A percentile compares a stretch with the other conserved stretches of the same genome.
Conservation (phyloP, 2,113 vertebrate genomes). For the Peucedramus taeniatus region DNA sequence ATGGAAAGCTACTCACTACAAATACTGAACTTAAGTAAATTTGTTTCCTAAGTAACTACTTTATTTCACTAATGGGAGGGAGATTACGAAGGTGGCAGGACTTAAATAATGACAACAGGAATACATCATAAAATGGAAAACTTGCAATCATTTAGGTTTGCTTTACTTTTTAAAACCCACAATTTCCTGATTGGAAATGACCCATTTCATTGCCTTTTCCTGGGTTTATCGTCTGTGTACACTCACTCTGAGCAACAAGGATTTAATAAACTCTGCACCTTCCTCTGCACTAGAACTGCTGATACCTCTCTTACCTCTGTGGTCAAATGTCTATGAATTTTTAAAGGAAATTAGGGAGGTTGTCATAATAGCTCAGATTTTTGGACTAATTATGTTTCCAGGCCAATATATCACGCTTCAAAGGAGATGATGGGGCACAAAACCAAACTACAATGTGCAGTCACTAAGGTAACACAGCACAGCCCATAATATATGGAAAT, state of each 20-base stretch:
- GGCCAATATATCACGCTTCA: not conserved
- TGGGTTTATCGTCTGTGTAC: not conserved
- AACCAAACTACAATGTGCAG: not conserved
- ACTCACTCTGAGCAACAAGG: not conserved
- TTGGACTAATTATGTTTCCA: not conserved
- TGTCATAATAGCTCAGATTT: not conserved
- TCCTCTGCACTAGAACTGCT: not conserved
- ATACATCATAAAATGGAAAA: not conserved
- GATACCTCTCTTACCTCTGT: not conserved
- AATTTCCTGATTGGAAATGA: constrained; percentile 33
- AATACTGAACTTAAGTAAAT: constrained; percentile 33
- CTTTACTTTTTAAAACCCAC: not conserved
- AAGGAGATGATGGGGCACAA: not conserved
- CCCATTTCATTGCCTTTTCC: constrained; percentile 6
- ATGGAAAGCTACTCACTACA: not conserved
- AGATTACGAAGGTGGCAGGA: not conserved
- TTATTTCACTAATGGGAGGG: not conserved
- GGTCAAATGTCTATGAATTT: not conserved
- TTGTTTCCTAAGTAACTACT: constrained; percentile 1
- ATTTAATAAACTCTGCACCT: not conserved
- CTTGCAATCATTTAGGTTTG: not conserved
- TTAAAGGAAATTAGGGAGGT: not conserved
- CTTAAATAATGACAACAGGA: not conserved
- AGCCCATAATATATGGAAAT: not conserved
- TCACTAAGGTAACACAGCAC: not conserved